A percentile compares a stretch with the other conserved stretches of the same genome.
Evolutionary conservation across 2,113 vertebrate genomes (phyloP).

Genomic region (Glareola pratincola): DNA sequence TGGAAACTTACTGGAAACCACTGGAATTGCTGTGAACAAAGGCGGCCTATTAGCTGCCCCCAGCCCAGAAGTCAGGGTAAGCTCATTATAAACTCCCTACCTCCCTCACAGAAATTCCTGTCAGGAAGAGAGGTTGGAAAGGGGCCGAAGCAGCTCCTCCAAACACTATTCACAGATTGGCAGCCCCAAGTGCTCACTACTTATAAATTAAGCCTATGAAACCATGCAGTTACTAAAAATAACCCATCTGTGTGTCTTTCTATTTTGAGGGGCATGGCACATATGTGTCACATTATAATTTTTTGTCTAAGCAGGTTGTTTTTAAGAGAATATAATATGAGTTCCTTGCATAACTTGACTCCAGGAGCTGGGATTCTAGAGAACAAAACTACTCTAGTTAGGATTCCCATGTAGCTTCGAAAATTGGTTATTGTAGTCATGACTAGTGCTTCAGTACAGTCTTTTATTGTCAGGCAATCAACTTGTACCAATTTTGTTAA

Average conservation of each 20-base stretch:
- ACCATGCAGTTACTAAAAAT: constrained; percentile 8
- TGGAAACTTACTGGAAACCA: not conserved
- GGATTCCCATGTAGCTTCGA: not conserved
- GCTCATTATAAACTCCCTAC: not conserved
- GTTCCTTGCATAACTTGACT: not conserved
- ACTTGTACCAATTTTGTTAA: not conserved
- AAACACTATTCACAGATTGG: constrained; percentile 18
- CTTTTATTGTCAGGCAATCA: not conserved
- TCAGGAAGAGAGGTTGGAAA: constrained; percentile 25
- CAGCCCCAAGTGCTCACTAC: not conserved
- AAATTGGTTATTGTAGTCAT: not conserved
- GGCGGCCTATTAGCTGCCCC: not conserved
- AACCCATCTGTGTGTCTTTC: not conserved
- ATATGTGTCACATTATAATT: not conserved
- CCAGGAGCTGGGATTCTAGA: not conserved
- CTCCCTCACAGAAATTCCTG: constrained; percentile 4
- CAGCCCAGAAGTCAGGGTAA: not conserved
- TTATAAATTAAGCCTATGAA: constrained; percentile 15
- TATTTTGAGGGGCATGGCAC: not conserved
- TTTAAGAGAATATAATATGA: not conserved
- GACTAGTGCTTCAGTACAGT: not conserved
- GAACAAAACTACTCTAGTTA: not conserved
- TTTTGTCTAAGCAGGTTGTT: not conserved
- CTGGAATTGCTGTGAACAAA: constrained; percentile 2
- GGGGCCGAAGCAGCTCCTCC: not conserved